A percentile compares a stretch with the other conserved stretches of the same genome.
phyloP scores from a whole-genome alignment of 2,797 vertebrate genomes.

The Gastrophryne carolinensis region DNA sequence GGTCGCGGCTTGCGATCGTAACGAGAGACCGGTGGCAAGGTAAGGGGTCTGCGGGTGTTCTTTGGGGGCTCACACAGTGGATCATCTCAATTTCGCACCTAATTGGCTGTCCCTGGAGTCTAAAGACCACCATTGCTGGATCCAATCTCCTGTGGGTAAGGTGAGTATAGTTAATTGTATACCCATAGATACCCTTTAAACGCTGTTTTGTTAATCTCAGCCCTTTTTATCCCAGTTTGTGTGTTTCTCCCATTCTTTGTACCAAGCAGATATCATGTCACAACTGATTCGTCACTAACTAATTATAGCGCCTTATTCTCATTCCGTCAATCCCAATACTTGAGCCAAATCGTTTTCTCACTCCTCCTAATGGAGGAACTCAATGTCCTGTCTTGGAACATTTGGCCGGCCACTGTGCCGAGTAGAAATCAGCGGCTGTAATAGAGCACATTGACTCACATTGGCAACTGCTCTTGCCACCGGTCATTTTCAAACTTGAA shows the following conservation, averaged over 20 bases:
- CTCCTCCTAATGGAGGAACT: slow-evolving; percentile 38
- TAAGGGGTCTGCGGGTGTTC: no score
- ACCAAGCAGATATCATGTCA: not conserved
- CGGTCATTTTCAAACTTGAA: slow-evolving; percentile 65
- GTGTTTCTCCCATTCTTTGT: not conserved
- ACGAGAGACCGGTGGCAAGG: no score
- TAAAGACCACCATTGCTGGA: no score
- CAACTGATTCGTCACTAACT: not conserved
- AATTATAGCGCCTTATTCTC: not conserved
- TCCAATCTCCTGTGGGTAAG: no score
- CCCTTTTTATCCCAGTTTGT: not conserved
- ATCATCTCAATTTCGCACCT: no score
- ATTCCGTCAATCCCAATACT: not conserved
- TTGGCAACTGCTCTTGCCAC: slow-evolving; percentile 75
- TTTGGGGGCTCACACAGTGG: no score
- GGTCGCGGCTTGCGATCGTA: no score
- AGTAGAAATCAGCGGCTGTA: slow-evolving; percentile 44
- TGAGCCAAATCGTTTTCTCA: slow-evolving; percentile 22
- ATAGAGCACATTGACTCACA: slow-evolving; percentile 56
- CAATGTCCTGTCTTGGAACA: slow-evolving; percentile 60
- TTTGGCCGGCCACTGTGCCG: slow-evolving; percentile 57
- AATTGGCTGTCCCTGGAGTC: no score
- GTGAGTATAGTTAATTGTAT: no score
- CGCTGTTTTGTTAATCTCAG: no score
- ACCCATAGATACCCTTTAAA: no score